A percentile compares a stretch with the other conserved stretches of the same genome.
phyloP scores from a whole-genome alignment of 2,113 vertebrate species.

The Nestor notabilis region DNA sequence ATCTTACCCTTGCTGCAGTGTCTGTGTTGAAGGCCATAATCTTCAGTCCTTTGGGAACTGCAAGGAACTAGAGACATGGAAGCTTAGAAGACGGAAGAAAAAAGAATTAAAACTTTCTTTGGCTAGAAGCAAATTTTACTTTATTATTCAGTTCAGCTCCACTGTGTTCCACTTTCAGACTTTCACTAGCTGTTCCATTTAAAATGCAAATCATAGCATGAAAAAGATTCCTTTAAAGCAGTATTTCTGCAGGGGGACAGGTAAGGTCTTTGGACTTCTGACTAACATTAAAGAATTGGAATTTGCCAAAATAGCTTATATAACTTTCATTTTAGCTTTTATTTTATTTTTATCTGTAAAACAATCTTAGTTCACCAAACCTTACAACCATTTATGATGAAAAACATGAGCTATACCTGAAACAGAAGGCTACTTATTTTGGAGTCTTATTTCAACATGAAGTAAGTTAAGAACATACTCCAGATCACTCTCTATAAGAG shows the following conservation, averaged over 20 bases:
- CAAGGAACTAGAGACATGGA: background rate
- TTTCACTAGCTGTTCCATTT: constrained; percentile 31
- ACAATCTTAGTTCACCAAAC: background rate
- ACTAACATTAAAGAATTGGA: background rate
- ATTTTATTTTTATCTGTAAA: background rate
- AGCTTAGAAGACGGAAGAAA: constrained; percentile 17
- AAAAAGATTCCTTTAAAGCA: constrained; percentile 15
- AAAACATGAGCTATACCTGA: background rate
- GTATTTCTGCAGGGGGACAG: background rate
- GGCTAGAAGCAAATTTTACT: constrained; percentile 55
- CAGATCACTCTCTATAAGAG: background rate
- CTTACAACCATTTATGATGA: background rate
- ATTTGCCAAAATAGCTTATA: background rate
- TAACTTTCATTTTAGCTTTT: background rate
- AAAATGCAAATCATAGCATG: background rate
- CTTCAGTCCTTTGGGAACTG: constrained; percentile 29
- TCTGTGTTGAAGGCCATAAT: constrained; percentile 33
- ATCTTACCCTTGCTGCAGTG: background rate
- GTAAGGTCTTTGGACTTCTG: background rate
- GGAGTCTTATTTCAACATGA: background rate
- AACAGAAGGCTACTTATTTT: background rate
- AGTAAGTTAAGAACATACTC: background rate
- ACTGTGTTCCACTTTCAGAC: constrained; percentile 39
- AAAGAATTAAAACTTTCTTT: constrained; percentile 19
- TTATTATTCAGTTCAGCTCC: constrained; percentile 48